Conservation (phyloP, 1,140 invertebrate genomes). For the Caenorhabditis tropicalis region DNA sequence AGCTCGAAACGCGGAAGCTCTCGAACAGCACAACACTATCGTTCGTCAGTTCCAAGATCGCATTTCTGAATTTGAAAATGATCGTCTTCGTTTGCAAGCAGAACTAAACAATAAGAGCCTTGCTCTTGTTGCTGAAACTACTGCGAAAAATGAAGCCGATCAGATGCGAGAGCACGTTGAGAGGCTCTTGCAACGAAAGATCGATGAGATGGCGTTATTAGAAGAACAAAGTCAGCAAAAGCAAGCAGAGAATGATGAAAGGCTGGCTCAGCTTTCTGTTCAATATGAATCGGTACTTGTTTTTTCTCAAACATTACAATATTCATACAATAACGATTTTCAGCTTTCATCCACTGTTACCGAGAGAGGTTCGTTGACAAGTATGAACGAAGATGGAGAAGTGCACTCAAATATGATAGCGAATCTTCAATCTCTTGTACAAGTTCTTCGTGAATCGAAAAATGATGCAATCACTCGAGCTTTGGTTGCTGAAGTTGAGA, state of each 20-base stretch:
- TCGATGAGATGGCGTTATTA: background rate
- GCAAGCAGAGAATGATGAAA: background rate
- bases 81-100: background rate
- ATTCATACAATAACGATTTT: background rate
- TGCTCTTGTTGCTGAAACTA: slow-evolving; percentile 1
- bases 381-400: background rate
- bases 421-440: background rate
- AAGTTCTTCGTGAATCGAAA: background rate
- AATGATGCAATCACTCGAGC: background rate
- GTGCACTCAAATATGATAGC: background rate
- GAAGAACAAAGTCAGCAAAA: background rate
- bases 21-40: background rate
- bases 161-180: background rate
- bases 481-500: slow-evolving; percentile 47
- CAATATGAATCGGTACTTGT: slow-evolving; percentile 17
- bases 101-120: background rate
- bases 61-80: background rate
- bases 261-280: background rate
- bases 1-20: background rate
- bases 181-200: background rate
- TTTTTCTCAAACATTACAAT: background rate
- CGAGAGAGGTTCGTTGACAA: background rate
- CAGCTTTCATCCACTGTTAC: background rate
- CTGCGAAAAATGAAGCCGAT: slow-evolving; percentile 15
- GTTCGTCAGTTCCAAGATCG: slow-evolving; percentile 12